Evolutionary conservation across 2,888 invertebrate species (phyloP).

Genomic region (Limenitis camilla): DNA sequence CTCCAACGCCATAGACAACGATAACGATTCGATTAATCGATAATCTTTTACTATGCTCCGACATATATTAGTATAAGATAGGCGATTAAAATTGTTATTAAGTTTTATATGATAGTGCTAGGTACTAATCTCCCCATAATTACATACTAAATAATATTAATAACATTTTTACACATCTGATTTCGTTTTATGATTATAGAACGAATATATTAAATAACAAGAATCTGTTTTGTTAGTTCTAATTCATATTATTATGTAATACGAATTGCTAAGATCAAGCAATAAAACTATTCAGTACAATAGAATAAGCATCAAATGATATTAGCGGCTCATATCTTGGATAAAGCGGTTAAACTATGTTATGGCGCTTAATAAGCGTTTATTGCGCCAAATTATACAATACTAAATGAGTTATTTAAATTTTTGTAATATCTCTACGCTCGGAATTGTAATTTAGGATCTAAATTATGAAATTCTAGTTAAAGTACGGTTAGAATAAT

Average conservation of each 20-base stretch:
- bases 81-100: no score
- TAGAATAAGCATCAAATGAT: slow-evolving; percentile 3
- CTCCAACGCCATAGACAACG: no score
- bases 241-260: neutral
- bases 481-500: slow-evolving; percentile 9
- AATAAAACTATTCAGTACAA: neutral
- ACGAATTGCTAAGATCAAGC: neutral
- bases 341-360: slow-evolving; percentile 18
- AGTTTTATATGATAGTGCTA: no score
- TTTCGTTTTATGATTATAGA: no score
- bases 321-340: slow-evolving; percentile 8
- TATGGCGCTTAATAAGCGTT: slow-evolving; percentile 24
- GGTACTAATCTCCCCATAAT: no score
- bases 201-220: no score
- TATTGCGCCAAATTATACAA: slow-evolving; percentile 25
- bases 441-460: slow-evolving; percentile 4
- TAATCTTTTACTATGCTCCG: no score
- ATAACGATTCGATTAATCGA: no score
- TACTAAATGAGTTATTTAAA: slow-evolving; percentile 20
- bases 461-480: slow-evolving; percentile 8
- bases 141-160: no score
- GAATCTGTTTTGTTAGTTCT: neutral
- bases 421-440: slow-evolving; percentile 7
- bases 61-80: no score
- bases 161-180: no score